phyloP scores from a whole-genome alignment of 1,140 invertebrate genomes.

The Calliopsis andreniformis region DNA sequence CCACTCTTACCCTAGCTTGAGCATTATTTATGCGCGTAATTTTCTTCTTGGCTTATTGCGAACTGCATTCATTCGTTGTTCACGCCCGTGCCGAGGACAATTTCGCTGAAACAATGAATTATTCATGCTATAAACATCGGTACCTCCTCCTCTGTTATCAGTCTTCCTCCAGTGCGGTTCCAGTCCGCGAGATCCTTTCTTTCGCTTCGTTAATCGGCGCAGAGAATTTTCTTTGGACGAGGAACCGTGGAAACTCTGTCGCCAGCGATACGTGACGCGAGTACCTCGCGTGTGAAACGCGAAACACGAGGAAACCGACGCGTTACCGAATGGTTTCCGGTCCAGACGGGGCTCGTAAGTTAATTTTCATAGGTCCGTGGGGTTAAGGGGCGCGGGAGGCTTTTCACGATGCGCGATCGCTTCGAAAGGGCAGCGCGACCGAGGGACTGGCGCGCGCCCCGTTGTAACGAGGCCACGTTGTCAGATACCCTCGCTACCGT shows the following conservation, averaged over 20 bases:
- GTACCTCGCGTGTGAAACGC: too few species aligned
- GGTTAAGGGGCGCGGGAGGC: background rate
- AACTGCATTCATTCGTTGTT: conserved; percentile 63
- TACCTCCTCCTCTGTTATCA: conserved; percentile 8
- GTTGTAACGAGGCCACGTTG: conserved; percentile 61
- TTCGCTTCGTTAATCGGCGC: background rate
- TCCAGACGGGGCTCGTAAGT: background rate
- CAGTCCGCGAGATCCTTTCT: background rate
- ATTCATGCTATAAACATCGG: conserved; percentile 52
- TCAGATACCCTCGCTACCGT: conserved; percentile 57
- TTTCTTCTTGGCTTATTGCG: conserved; percentile 62
- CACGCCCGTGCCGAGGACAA: conserved; percentile 46
- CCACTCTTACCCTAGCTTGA: background rate
- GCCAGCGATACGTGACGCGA: too few species aligned
- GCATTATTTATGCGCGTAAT: conserved; percentile 63
- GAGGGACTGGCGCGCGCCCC: conserved; percentile 20
- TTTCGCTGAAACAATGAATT: conserved; percentile 57
- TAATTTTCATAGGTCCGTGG: conserved; percentile 37
- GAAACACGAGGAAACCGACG: too few species aligned
- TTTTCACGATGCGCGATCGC: conserved; percentile 48
- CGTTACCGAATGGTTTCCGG: background rate
- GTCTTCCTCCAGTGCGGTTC: background rate
- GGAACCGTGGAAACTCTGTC: too few species aligned
- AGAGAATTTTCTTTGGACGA: background rate
- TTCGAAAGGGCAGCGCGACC: conserved; percentile 43